phyloP scores from a whole-genome alignment of 2,797 vertebrate species.

The Semaprochilodus insignis region DNA sequence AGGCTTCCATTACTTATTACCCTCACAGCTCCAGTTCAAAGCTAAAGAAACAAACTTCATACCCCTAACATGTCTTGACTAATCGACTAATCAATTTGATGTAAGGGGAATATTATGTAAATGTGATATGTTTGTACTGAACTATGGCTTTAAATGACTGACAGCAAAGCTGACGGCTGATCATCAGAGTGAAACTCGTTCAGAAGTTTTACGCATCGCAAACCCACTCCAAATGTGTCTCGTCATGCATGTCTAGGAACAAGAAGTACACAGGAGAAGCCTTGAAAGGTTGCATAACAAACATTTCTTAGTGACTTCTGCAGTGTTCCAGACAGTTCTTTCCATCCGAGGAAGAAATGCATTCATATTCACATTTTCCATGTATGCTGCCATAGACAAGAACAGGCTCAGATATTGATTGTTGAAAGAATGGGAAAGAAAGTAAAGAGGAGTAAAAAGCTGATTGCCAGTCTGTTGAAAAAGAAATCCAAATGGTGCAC shows the following conservation, averaged over 20 bases:
- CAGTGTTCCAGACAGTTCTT: constrained; percentile 57
- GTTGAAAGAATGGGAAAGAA: constrained; percentile 23
- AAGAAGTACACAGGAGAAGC: constrained; percentile 46
- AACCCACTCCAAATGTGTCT: constrained; percentile 49
- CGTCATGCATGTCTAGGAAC: constrained; percentile 51
- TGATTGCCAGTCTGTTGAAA: background rate
- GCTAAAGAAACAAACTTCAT: no score
- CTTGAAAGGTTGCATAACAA: constrained; percentile 40
- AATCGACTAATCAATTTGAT: background rate
- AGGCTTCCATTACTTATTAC: background rate
- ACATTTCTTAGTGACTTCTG: constrained; percentile 55
- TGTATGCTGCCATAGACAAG: constrained; percentile 36
- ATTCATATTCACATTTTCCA: constrained; percentile 41
- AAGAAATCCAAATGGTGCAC: no score
- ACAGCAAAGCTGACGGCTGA: background rate
- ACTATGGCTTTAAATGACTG: constrained; percentile 1
- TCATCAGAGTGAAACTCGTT: constrained; percentile 37
- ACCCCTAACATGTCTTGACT: background rate
- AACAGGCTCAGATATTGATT: constrained; percentile 51
- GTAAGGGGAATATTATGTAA: background rate
- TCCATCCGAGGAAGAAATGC: constrained; percentile 47
- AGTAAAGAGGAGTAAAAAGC: background rate
- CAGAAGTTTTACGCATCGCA: constrained; percentile 40
- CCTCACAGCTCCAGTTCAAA: background rate
- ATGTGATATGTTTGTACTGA: background rate